These are phyloP conservation scores for Zenarchopterus dispar DNA, from an alignment of 2,797 vertebrate species.

Conservation along the genomic window DNA sequence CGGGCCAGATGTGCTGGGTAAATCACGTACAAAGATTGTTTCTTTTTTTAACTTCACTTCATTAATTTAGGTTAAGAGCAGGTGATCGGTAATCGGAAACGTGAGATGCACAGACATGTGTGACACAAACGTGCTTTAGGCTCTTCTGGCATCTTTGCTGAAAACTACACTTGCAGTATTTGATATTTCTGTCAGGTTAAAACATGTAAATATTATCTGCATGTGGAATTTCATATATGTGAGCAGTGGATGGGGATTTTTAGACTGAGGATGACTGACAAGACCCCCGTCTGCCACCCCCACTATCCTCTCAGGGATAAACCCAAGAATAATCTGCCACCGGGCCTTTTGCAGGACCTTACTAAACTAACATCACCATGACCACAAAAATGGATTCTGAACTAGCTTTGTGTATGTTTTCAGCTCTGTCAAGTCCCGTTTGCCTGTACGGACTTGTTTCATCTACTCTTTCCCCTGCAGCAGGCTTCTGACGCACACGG, in stretches of 20 bases:
- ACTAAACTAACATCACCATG: constrained; percentile 59
- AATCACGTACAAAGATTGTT: constrained; percentile 4
- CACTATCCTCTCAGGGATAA: constrained; percentile 68
- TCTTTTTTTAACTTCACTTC: constrained; percentile 25
- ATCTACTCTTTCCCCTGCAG: constrained; percentile 20
- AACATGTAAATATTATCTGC: constrained; percentile 40
- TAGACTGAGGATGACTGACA: constrained; percentile 65
- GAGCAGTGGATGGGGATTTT: constrained; percentile 58
- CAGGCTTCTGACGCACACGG: constrained; percentile 13
- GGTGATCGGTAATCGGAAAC: constrained; percentile 32
- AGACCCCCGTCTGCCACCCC: constrained; percentile 44
- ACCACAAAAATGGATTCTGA: constrained; percentile 42
- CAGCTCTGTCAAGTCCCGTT: background rate
- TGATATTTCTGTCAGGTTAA: constrained; percentile 29
- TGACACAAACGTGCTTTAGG: constrained; percentile 12
- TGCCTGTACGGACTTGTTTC: constrained; percentile 26
- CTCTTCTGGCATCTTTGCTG: background rate
- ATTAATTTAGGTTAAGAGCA: constrained; percentile 34
- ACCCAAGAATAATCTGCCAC: constrained; percentile 79
- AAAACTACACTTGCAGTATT: constrained; percentile 21
- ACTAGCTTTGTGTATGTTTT: constrained; percentile 32
- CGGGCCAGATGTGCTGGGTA: constrained; percentile 17
- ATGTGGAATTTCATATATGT: constrained; percentile 50
- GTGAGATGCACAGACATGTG: constrained; percentile 21
- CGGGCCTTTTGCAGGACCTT: constrained; percentile 57